Evolutionary conservation across 2,113 vertebrate species (phyloP).

Genomic region (Elanoides forficatus): DNA sequence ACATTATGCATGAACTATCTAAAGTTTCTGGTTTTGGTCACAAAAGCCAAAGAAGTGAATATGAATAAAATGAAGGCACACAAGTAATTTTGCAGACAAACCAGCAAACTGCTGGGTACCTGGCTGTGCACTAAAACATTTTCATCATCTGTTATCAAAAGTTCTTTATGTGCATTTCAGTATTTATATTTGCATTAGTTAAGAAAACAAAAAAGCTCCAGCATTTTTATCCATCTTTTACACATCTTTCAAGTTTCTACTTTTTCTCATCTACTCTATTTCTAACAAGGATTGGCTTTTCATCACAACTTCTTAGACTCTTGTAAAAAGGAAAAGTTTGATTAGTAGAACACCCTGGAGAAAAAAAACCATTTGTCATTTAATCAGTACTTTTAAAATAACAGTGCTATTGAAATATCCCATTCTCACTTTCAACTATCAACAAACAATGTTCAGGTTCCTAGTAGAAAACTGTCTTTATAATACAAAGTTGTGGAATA

Average conservation of each 20-base stretch:
- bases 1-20: neutral
- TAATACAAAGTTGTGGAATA: neutral
- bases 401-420: neutral
- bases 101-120: neutral
- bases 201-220: neutral
- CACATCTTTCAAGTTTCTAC: neutral
- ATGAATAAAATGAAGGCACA: neutral
- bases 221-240: neutral
- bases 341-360: neutral
- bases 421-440: neutral
- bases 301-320: neutral
- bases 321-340: neutral
- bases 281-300: neutral
- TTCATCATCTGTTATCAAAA: neutral
- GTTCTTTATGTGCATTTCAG: neutral
- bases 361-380: neutral
- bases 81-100: neutral
- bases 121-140: neutral
- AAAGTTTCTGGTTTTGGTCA: neutral
- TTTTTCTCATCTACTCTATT: slow-evolving; percentile 3
- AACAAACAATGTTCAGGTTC: neutral
- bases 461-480: neutral
- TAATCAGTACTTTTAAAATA: neutral
- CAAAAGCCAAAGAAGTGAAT: neutral
- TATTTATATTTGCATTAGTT: neutral